A percentile compares a stretch with the other conserved stretches of the same genome.
Evolutionary conservation across 2,797 vertebrate species (phyloP).

Genomic region (Jordanella pulchra): DNA sequence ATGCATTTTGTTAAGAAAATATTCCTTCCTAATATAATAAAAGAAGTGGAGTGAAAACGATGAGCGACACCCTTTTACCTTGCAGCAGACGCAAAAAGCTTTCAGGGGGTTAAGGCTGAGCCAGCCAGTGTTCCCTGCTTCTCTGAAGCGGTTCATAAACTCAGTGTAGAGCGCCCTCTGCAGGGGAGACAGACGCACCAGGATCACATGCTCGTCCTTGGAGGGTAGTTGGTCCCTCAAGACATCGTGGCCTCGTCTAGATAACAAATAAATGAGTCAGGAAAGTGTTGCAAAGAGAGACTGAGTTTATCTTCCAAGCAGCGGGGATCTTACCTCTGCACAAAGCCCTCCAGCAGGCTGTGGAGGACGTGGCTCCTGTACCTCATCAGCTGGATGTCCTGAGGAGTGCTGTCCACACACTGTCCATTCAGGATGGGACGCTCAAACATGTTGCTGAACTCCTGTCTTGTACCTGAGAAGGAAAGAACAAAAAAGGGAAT

Average conservation of each 20-base stretch:
- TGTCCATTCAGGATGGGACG: slow-evolving; percentile 96
- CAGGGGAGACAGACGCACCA: slow-evolving; percentile 93
- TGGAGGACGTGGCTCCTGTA: slow-evolving; percentile 97
- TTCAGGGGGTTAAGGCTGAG: slow-evolving; percentile 95
- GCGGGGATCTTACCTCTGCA: slow-evolving; percentile 87
- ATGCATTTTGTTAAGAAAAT: not conserved
- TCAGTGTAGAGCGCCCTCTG: slow-evolving; percentile 95
- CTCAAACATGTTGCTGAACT: slow-evolving; percentile 99
- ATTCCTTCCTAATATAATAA: not conserved
- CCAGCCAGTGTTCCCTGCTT: slow-evolving; percentile 95
- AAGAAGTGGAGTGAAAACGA: not conserved
- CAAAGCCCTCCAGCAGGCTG: slow-evolving; percentile 95
- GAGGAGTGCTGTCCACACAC: slow-evolving; percentile 95
- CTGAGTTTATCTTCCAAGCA: not conserved
- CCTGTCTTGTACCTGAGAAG: slow-evolving; percentile 88
- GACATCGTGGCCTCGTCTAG: slow-evolving; percentile 93
- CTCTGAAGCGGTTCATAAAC: slow-evolving; percentile 97
- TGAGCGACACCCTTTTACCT: slow-evolving; percentile 76
- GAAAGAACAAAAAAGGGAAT: not conserved
- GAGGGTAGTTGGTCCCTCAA: slow-evolving; percentile 90
- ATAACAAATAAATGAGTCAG: slow-evolving; percentile 6
- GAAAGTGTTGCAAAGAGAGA: not conserved
- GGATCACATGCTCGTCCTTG: slow-evolving; percentile 94
- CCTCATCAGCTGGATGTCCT: slow-evolving; percentile 93
- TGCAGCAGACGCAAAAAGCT: slow-evolving; percentile 97